phyloP scores from a whole-genome alignment of 2,888 invertebrate species.

The Eulithis testata region DNA sequence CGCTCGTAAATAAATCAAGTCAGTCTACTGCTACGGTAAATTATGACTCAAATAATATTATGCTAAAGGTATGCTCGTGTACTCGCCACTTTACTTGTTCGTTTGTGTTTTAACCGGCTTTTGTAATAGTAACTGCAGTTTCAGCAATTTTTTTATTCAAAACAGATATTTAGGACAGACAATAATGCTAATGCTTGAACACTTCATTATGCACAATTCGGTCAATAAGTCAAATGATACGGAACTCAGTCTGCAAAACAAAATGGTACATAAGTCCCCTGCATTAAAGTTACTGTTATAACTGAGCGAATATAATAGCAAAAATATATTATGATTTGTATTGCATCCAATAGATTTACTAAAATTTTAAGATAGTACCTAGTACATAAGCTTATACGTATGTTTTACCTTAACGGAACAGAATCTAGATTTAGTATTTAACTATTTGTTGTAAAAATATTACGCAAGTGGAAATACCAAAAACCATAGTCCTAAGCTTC shows the following conservation, averaged over 20 bases:
- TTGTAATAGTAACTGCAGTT: slow-evolving; percentile 47
- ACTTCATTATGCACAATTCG: no score
- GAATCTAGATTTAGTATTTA: no score
- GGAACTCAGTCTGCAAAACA: no score
- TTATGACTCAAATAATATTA: slow-evolving; percentile 81
- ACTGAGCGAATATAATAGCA: no score
- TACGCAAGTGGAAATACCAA: slow-evolving; percentile 22
- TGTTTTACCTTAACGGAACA: no score
- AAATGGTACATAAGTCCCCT: no score
- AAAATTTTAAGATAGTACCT: no score
- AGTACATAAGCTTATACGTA: no score
- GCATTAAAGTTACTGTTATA: no score
- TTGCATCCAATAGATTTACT: no score
- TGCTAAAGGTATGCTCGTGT: slow-evolving; percentile 63
- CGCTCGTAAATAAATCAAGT: slow-evolving; percentile 81
- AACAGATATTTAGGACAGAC: slow-evolving; percentile 23
- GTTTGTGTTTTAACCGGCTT: slow-evolving; percentile 41
- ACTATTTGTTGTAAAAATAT: slow-evolving; percentile 6
- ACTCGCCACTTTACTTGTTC: slow-evolving; percentile 38
- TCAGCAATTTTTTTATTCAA: slow-evolving; percentile 35
- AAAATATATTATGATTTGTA: no score
- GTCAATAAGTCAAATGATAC: no score
- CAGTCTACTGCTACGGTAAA: slow-evolving; percentile 65
- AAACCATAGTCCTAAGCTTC: slow-evolving; percentile 21
- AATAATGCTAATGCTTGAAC: background rate